Evolutionary conservation across 35 echinoderm and acorn worm genomes (phyloP).

Genomic region (Heliocidaris tuberculata): DNA sequence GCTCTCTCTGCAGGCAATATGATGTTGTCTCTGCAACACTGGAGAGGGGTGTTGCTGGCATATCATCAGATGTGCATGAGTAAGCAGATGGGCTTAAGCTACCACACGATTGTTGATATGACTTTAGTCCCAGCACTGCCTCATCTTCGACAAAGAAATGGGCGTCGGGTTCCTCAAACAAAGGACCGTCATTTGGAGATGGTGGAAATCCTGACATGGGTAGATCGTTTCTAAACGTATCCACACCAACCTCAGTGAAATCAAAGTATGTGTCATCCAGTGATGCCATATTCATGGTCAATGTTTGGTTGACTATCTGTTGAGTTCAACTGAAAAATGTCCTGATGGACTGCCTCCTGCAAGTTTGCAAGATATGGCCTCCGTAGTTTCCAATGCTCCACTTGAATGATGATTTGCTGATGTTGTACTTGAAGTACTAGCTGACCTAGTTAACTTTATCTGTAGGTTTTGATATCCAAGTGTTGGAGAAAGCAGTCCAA

Average conservation of each 20-base stretch:
- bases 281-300: neutral
- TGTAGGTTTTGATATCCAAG: neutral
- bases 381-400: neutral
- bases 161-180: neutral
- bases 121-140: neutral
- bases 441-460: neutral
- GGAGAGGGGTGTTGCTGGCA: neutral
- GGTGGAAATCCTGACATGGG: neutral
- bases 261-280: neutral
- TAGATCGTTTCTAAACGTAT: neutral
- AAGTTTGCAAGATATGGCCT: neutral
- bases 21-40: neutral
- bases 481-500: conserved; percentile 1
- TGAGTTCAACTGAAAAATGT: neutral
- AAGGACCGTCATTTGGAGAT: neutral
- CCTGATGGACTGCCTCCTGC: neutral
- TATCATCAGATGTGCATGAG: neutral
- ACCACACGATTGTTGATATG: neutral
- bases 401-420: neutral
- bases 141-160: neutral
- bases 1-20: neutral
- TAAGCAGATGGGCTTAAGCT: neutral
- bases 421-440: neutral
- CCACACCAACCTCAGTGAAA: neutral
- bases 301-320: neutral